A percentile compares a stretch with the other conserved stretches of the same genome.
These are phyloP conservation scores for Diglossa brunneiventris DNA, from an alignment of 2,113 vertebrate species.

Conservation along the genomic window DNA sequence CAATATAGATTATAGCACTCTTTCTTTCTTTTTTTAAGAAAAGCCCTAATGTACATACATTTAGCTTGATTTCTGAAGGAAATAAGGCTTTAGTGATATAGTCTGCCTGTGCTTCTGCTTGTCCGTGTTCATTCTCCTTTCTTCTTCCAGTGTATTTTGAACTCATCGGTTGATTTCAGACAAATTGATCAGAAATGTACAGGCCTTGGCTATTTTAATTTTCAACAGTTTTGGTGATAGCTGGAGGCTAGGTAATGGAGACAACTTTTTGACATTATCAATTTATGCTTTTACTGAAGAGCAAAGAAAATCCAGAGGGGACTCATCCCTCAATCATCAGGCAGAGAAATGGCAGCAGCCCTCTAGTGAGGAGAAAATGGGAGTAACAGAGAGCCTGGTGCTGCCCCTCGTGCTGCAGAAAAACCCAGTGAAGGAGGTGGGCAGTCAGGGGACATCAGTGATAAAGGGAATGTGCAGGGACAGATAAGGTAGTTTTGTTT, in stretches of 20 bases:
- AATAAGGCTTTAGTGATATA: not conserved
- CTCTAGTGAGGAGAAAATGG: not conserved
- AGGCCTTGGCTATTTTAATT: not conserved
- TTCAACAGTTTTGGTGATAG: not conserved
- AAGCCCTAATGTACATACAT: not conserved
- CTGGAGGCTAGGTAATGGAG: not conserved
- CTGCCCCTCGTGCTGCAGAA: not conserved
- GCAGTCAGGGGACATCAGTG: not conserved
- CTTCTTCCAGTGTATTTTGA: not conserved
- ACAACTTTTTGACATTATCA: not conserved
- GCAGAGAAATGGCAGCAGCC: not conserved
- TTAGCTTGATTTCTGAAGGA: not conserved
- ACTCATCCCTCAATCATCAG: not conserved
- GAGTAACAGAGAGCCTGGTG: not conserved
- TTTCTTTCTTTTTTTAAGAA: not conserved
- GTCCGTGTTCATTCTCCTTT: not conserved
- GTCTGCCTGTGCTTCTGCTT: not conserved
- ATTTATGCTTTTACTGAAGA: not conserved
- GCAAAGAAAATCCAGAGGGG: not conserved
- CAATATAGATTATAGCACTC: not conserved
- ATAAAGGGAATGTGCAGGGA: not conserved
- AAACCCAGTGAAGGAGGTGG: not conserved
- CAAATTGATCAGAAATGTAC: not conserved
- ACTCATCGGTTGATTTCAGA: not conserved
- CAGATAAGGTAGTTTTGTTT: not conserved